Conservation (phyloP, 2,797 vertebrate species). For the Crocodylus rhombifer region DNA sequence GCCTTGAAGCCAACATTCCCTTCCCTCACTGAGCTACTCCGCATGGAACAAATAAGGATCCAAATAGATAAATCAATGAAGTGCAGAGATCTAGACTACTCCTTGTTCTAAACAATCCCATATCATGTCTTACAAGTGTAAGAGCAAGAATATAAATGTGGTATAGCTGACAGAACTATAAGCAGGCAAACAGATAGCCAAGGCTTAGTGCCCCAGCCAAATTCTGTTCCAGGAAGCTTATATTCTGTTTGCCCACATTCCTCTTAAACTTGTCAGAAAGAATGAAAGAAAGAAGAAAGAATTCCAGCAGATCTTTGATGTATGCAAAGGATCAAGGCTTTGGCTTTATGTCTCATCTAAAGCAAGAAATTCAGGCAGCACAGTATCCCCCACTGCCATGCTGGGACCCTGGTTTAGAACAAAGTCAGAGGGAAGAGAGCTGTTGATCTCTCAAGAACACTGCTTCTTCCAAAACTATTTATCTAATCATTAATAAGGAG, state of each 20-base stretch:
- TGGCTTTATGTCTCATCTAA: neutral
- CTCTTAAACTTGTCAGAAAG: neutral
- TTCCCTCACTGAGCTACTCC: neutral
- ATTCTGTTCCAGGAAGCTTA: neutral
- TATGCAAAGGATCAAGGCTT: neutral
- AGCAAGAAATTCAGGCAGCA: neutral
- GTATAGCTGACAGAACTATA: neutral
- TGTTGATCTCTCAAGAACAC: conserved; percentile 14
- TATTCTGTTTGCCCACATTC: neutral
- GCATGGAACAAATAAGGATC: neutral
- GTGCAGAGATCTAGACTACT: neutral
- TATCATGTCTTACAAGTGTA: neutral
- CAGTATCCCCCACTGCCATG: neutral
- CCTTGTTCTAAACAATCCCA: neutral
- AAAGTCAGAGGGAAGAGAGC: neutral
- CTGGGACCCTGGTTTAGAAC: neutral
- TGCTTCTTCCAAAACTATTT: neutral
- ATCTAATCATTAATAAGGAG: neutral
- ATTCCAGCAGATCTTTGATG: neutral
- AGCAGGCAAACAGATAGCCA: neutral
- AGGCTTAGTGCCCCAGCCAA: neutral
- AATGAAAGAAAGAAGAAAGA: neutral
- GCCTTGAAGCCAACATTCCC: neutral
- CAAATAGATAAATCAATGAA: neutral
- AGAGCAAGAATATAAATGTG: neutral